These are phyloP conservation scores for Eira barbara DNA, from an alignment of 2,113 vertebrate genomes.

Conservation along the genomic window DNA sequence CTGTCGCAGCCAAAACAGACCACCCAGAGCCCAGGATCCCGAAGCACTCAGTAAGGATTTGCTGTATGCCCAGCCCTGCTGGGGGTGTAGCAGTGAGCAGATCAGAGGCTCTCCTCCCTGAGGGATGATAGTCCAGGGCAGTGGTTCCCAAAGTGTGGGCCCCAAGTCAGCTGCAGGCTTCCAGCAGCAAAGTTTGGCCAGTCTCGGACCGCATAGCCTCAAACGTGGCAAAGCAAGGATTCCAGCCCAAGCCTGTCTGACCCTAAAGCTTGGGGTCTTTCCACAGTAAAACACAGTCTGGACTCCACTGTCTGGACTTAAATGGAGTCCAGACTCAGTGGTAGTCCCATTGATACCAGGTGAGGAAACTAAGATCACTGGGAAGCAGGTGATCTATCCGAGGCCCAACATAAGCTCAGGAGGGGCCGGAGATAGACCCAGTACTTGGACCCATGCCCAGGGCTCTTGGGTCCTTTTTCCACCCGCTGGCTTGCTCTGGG, in stretches of 20 bases:
- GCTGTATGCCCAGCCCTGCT: not conserved
- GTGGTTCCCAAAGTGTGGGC: not conserved
- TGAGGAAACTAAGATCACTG: not conserved
- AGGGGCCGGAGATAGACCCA: not conserved
- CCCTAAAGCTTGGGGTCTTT: not conserved
- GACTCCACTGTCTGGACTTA: not conserved
- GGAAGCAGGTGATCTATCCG: not conserved
- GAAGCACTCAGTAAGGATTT: not conserved
- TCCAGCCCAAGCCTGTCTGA: not conserved
- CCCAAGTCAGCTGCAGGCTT: not conserved
- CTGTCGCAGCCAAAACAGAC: not conserved
- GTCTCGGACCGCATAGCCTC: not conserved
- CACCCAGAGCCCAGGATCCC: not conserved
- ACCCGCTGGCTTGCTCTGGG: not conserved
- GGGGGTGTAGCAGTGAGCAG: fast-evolving
- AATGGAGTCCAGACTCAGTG: not conserved
- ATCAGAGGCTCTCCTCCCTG: not conserved
- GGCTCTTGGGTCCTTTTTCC: not conserved
- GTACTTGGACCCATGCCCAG: not conserved
- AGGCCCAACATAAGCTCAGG: not conserved
- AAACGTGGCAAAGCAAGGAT: not conserved
- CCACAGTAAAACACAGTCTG: not conserved
- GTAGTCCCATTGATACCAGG: not conserved
- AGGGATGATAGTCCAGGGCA: not conserved
- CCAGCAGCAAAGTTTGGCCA: not conserved